Base-by-base conservation (phyloP, 2,113 vertebrate species). In the Labrus mixtus region DNA sequence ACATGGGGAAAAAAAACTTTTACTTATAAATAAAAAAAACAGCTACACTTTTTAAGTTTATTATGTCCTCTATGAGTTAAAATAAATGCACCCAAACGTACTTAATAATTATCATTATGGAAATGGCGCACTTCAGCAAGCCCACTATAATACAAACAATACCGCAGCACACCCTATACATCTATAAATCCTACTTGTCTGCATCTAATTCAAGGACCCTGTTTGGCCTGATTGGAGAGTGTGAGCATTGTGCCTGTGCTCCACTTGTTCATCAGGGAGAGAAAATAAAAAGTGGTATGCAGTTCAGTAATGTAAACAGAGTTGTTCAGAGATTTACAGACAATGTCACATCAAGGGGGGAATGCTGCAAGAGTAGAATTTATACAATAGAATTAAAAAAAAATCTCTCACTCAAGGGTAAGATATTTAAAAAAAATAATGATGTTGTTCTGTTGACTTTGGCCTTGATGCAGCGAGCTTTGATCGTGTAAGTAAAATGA, bases 311-410 rank as follows among this genome's bases (percentile, higher is more conserved):
- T 33, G 71, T 68, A 76, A 73, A 86, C 46, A 75, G 33, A 20
- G 1, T 46, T 71, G 25, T 79, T 81, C 68, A 39, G 68, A 73
- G 68, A 60, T 61, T 62, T 39, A 51, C 10, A 68, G 67, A 71
- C 81, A 91, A 89, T 89, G 88, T 90, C 89, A 90, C 0, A 29
- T 85, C 83, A 90, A 91, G 86, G 88, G 83, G 85, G 87, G 6
- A 64, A 72, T 53, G 50, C 73, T 63, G 39, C 51, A 59, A 71
- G 41, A 41, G 15, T 56, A 50, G 17, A 65, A 20, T 41, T 58
- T 17, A 53, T 13, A 57, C 25, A n/a, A 57, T 12, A 37, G 1
- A 8, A 62, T 60, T 60, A 33, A 67, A 25, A 10, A 20, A 37
- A 61, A 20, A 2, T 20, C 3, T 37, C 10, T n/a, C 10, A 33